Percentiles rank a stretch among this genome's conserved stretches.
Evolutionary conservation across 1,140 invertebrate species (phyloP).

Genomic region (Eriocheir sinensis): DNA sequence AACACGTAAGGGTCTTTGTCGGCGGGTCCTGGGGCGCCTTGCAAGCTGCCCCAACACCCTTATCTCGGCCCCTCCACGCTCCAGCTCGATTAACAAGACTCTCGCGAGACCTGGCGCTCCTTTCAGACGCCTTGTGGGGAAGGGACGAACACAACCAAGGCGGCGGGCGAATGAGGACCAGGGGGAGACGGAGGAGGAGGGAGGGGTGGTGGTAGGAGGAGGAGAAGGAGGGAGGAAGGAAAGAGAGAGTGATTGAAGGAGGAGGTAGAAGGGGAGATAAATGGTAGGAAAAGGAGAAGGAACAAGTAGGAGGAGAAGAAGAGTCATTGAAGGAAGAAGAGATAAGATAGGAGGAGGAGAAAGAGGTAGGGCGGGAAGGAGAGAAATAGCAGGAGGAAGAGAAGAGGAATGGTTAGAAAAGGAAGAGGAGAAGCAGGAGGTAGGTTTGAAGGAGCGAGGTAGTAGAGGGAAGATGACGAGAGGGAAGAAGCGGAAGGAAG

Average conservation of each 20-base stretch:
- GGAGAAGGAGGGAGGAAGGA: slow-evolving; percentile 25
- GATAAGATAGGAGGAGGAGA: neutral
- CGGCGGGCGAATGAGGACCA: too few species aligned
- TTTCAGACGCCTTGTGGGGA: slow-evolving; percentile 70
- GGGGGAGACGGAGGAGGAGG: neutral
- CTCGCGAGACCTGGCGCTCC: slow-evolving; percentile 74
- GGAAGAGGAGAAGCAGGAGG: too few species aligned
- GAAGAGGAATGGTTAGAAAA: too few species aligned
- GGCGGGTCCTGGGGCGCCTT: slow-evolving; percentile 66
- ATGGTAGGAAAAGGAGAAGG: neutral
- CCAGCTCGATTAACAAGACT: slow-evolving; percentile 78
- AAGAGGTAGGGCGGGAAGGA: neutral
- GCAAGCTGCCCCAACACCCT: slow-evolving; percentile 76
- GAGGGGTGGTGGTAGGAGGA: too few species aligned
- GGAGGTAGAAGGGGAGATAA: too few species aligned
- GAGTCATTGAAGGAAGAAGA: too few species aligned
- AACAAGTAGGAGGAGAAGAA: neutral
- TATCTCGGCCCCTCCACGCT: slow-evolving; percentile 78
- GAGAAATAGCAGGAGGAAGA: neutral
- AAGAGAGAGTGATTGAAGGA: slow-evolving; percentile 29
- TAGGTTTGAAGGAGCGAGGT: too few species aligned
- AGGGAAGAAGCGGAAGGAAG: too few species aligned
- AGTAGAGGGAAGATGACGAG: too few species aligned
- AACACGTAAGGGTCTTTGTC: slow-evolving; percentile 79
- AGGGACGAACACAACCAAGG: slow-evolving; percentile 64